Evolutionary conservation across 2,888 invertebrate genomes (phyloP), one percentile per base, ranked within the genome.

Genomic region (Gryllus longicercus): DNA sequence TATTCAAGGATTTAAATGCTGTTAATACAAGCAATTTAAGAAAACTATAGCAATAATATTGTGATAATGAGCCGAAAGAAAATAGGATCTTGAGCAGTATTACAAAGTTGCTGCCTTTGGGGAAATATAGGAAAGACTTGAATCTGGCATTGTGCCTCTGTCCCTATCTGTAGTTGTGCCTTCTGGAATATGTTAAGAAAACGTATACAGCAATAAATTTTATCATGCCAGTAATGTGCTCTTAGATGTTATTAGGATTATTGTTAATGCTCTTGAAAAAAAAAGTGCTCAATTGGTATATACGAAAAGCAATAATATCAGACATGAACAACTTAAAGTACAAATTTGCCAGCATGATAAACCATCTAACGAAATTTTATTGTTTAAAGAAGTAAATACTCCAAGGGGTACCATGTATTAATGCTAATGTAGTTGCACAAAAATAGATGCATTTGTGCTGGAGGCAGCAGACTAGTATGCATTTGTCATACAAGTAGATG

Each of bases 401-500:
- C 8, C n/a, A 38, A 38, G 63, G n/a, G n/a, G 63, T 63, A 63
- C 38, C 38, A 63, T 63, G 63, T 63, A 63, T n/a, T 38, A 38
- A 63, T 16, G 63, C 63, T 63, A 63, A 14, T 63, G 63, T 63
- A 63, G 63, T 63, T 63, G 63, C 63, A 63, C 63, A 63, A n/a
- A 63, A 63, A 63, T 63, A 63, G 63, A 63, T 63, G 63, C 63
- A 63, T 63, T 63, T 63, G n/a, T 63, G 63, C 16, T 14, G 63
- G n/a, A 63, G 63, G 63, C 63, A n/a, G 63, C 63, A 63, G n/a
- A 63, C 63, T 63, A 63, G 63, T 63, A n/a, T 63, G 63, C 63
- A 63, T 63, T 63, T 63, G 63, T 63, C n/a, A 63, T n/a, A 63
- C 63, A n/a, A 18, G 63, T 63, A 63, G 63, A 63, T 63, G 38